Conservation (phyloP, 2,888 invertebrate species). For the Callyntrura guangdongensis region DNA sequence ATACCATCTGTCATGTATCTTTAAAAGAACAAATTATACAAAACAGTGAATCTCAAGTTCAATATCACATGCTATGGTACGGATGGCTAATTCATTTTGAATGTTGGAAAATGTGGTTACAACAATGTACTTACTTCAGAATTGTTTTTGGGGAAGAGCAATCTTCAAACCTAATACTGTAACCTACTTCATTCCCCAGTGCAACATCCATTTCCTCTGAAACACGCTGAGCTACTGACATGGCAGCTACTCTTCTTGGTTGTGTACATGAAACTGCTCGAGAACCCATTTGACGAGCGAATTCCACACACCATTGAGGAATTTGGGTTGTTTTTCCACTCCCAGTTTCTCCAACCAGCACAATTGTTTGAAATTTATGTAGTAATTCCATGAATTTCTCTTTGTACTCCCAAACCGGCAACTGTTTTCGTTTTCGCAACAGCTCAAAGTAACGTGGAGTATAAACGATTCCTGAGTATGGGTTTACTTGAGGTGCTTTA, state of each 20-base stretch:
- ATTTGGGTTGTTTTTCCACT: slow-evolving; percentile 99
- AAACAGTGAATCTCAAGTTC: slow-evolving; percentile 88
- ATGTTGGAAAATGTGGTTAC: too few relatives aligned
- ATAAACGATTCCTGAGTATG: slow-evolving; percentile 93
- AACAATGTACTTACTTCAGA: slow-evolving; percentile 92
- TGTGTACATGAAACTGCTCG: slow-evolving; percentile 98
- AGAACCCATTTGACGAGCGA: slow-evolving; percentile 89
- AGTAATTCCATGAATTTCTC: slow-evolving; percentile 97
- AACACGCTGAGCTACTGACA: slow-evolving; percentile 99
- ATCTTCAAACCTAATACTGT: slow-evolving; percentile 99
- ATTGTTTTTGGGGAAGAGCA: slow-evolving; percentile 98
- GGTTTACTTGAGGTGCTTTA: slow-evolving; percentile 88
- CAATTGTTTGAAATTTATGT: slow-evolving; percentile 97
- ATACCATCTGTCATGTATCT: slow-evolving; percentile 99
- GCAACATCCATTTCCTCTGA: slow-evolving; percentile 99
- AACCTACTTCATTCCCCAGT: slow-evolving; percentile 96
- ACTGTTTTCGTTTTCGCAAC: slow-evolving; percentile 93
- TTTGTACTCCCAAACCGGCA: slow-evolving; percentile 99
- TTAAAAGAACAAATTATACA: slow-evolving; percentile 87
- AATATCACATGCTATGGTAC: not conserved
- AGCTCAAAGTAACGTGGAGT: slow-evolving; percentile 95
- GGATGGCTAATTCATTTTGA: too few relatives aligned
- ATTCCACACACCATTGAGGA: slow-evolving; percentile 97
- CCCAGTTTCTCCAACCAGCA: slow-evolving; percentile 99
- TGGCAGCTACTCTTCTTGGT: slow-evolving; percentile 98